Percentiles rank a stretch among this genome's conserved stretches.
Evolutionary conservation across 2,113 vertebrate species (phyloP).

Genomic region (Toxotes chatareus): DNA sequence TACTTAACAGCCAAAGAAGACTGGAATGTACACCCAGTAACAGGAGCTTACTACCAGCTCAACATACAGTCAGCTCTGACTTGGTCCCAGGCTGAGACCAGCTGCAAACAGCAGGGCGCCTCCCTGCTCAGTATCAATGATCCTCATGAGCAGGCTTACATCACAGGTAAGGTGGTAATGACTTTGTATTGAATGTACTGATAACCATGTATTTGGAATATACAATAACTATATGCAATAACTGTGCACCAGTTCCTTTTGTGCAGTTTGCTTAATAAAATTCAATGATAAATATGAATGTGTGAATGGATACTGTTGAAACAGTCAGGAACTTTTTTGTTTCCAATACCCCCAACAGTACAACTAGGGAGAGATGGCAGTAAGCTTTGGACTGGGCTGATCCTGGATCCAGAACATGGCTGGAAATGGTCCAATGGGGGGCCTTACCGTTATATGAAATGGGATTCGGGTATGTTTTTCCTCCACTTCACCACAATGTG

Average conservation of each 20-base stretch:
- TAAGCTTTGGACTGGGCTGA: constrained; percentile 89
- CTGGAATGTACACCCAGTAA: constrained; percentile 87
- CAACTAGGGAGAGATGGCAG: neutral
- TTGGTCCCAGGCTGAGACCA: constrained; percentile 91
- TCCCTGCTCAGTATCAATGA: constrained; percentile 89
- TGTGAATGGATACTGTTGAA: neutral
- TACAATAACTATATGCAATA: too few species aligned
- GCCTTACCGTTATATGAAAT: constrained; percentile 90
- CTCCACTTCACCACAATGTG: neutral
- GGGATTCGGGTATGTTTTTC: constrained; percentile 87
- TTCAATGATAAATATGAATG: too few species aligned
- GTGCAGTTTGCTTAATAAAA: too few species aligned
- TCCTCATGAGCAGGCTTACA: constrained; percentile 88
- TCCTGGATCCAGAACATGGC: constrained; percentile 85
- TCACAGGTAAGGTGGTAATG: constrained; percentile 85
- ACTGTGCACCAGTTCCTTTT: too few species aligned
- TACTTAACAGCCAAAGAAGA: constrained; percentile 59
- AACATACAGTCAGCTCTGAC: constrained; percentile 87
- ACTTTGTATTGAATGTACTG: neutral
- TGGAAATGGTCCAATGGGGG: constrained; percentile 89
- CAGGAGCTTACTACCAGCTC: constrained; percentile 87
- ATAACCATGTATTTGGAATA: neutral
- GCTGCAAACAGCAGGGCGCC: constrained; percentile 89
- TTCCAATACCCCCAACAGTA: neutral
- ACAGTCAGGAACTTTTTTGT: neutral